These are phyloP conservation scores for Chrosomus eos DNA, from an alignment of 2,797 vertebrate species.

Conservation along the genomic window DNA sequence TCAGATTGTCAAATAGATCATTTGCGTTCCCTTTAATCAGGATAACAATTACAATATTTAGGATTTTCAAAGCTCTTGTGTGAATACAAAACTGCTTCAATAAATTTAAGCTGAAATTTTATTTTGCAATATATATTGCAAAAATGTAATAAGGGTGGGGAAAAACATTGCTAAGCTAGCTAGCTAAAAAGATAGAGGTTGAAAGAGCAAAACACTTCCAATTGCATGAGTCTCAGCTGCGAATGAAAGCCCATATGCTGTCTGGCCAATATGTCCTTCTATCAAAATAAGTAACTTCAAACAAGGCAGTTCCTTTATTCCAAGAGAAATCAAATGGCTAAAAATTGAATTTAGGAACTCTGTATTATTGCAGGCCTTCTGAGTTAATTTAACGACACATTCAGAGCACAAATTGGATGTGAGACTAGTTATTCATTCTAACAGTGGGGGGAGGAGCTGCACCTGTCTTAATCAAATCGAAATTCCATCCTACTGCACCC, in stretches of 20 bases:
- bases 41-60: no score
- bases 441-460: background rate
- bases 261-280: constrained; percentile 50
- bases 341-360: constrained; percentile 39
- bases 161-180: background rate
- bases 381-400: constrained; percentile 33
- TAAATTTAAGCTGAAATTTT: background rate
- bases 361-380: constrained; percentile 15
- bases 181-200: background rate
- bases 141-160: background rate
- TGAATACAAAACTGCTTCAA: no score
- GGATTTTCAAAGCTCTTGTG: background rate
- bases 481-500: constrained; percentile 9
- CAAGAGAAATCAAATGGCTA: constrained; percentile 31
- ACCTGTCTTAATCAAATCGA: constrained; percentile 26
- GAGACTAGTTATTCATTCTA: constrained; percentile 40
- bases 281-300: constrained; percentile 38
- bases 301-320: constrained; percentile 45
- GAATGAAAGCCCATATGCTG: constrained; percentile 61
- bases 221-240: constrained; percentile 49
- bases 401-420: constrained; percentile 27
- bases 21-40: no score
- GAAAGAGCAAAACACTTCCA: background rate
- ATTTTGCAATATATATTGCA: no score
- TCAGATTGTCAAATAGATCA: no score